Conservation (phyloP, 2,797 vertebrate genomes). For the Trachurus trachurus region DNA sequence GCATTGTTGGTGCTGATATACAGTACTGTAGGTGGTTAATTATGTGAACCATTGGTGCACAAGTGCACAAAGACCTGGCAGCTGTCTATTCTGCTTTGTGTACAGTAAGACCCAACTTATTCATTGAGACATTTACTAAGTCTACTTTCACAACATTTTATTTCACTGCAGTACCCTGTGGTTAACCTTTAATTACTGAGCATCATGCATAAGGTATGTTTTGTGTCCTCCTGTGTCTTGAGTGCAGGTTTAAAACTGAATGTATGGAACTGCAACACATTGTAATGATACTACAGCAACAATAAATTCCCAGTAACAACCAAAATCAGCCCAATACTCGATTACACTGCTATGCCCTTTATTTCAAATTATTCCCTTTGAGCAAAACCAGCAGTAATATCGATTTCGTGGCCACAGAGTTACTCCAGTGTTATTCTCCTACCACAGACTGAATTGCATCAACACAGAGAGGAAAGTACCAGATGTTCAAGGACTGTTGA, state of each 20-base stretch:
- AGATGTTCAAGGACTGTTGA: not conserved
- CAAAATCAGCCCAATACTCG: not conserved
- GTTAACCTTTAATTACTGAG: slow-evolving; percentile 11
- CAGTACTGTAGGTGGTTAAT: too few species aligned
- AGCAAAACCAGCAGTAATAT: slow-evolving; percentile 2
- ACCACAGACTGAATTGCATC: not conserved
- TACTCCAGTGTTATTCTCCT: not conserved
- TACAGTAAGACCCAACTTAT: not conserved
- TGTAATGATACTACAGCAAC: not conserved
- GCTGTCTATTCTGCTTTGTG: not conserved
- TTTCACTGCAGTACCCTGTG: slow-evolving; percentile 10
- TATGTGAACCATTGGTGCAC: not conserved
- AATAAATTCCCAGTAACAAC: not conserved
- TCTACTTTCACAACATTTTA: not conserved
- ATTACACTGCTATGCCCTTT: not conserved
- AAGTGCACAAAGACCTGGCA: slow-evolving; percentile 2
- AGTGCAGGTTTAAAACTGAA: not conserved
- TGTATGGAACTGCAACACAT: not conserved
- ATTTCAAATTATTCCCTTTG: not conserved
- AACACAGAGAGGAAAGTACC: not conserved
- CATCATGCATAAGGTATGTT: slow-evolving; percentile 1
- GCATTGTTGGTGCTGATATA: too few species aligned
- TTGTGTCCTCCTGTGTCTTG: slow-evolving; percentile 3
- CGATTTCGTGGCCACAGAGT: not conserved
- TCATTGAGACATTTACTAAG: not conserved